Evolutionary conservation across 2,797 vertebrate genomes (phyloP), one percentile per base, ranked within the genome.

Genomic region (Cuculus canorus): DNA sequence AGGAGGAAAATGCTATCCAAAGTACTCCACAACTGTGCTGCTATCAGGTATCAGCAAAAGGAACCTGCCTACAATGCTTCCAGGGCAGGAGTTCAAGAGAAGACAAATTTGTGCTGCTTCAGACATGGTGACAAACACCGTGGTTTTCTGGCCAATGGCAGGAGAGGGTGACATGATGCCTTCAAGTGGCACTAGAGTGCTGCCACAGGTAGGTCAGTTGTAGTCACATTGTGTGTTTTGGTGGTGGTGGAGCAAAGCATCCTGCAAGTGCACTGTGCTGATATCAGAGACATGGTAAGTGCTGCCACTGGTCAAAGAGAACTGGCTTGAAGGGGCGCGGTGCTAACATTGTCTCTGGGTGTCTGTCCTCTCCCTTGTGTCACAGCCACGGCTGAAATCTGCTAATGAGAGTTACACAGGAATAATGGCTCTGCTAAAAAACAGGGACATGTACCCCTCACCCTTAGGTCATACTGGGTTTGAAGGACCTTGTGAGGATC

Each of bases 401-500:
- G 28, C 63, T 83, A 33, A 70, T 9, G 33, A 25, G 13, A 48
- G 19, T 3, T 27, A 27, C 13, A 11, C 1, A 7, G 3, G 48
- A 8, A 68, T 48, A 83, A 64, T 3, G 10, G 17, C 14, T 32
- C 35, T 52, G 24, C 32, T 59, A 19, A 64, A 45, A 53, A 4
- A 39, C 22, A 24, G 61, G 18, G n/a, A 24, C 4, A 1, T 0
- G 22, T 24, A 22, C 7, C 27, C 7, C 33, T 68, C 2, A 0
- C 21, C 10, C 45, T 25, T 23, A 5, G 48, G 21, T 77, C 43
- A n/a, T 3, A 0, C 28, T 9, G 35, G 12, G 17, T 41, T 22
- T 32, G 60, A 57, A 72, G 65, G 50, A 13, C 23, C 28, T 47
- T 32, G 15, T 9, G 9, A 66, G 66, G 71, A 18, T 17, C 53